Base-by-base conservation (phyloP, 2,113 vertebrate genomes). In the Cranoglanis bouderius region DNA sequence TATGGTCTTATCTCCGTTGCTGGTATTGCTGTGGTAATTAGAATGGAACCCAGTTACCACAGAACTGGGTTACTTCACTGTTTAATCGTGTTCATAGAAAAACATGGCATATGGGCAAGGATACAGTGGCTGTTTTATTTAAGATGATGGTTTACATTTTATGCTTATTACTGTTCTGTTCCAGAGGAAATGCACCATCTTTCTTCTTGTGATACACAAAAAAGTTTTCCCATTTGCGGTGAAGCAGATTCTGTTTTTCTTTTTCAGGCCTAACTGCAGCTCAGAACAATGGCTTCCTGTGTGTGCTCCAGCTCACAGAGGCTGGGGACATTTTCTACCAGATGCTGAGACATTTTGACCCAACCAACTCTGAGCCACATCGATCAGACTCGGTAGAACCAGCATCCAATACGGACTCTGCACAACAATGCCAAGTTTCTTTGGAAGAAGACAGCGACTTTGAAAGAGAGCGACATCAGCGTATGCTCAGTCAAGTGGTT, bases 301-400 rank as follows among this genome's bases (percentile, higher is more conserved):
- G 93, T 0, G 75, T 98, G 74, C 95, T 98, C 38, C 98, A 98
- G 72, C 96, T 98, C 3, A 96, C 97, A 0, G 95, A 95, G 2
- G 96, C 95, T 0, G 98, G 98, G 7, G 98, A 99, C 1, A 0
- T 98, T 55, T 99, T 99, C 93, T 96, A 95, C 82, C 98, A 98
- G 92, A 91, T 88, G 18, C 93, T 98, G 0, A 88, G 92, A 85
- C 43, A 91, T 91, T 0, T 9, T 26, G 85, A 87, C 77, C 26
- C 55, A 0, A 51, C 16, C 7, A 35, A 19, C 13, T 40, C 85
- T 1, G 49, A 84, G 8, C 35, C 38, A 35, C 19, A 78, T 46
- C 53, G 72, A 49, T 46, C 43, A 21, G 77, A 6, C 29, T 35
- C 26, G 14, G 21, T 57, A 35, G 29, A 67, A 67, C 35, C 8